Percentiles rank a stretch among this genome's conserved stretches.
These are phyloP conservation scores for Melanostoma mellinum DNA, from an alignment of 2,888 invertebrate genomes.

Conservation along the genomic window DNA sequence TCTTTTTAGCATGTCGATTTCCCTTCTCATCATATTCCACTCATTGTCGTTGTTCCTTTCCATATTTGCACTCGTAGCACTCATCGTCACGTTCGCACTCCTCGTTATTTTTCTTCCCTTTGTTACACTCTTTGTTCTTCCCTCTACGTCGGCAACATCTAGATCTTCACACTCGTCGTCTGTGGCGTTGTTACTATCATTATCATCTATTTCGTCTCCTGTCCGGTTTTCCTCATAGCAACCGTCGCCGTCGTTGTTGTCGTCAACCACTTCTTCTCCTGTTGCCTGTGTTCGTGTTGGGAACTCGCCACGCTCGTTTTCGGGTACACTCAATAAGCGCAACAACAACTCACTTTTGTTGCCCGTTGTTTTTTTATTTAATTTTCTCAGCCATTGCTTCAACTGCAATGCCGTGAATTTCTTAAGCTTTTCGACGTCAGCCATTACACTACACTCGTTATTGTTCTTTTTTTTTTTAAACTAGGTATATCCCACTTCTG, in stretches of 20 bases:
- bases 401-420: not conserved
- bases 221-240: no score
- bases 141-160: not conserved
- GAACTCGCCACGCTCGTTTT: slow-evolving; percentile 1
- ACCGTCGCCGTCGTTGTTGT: no score
- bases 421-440: not conserved
- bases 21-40: not conserved
- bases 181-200: not conserved
- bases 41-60: not conserved
- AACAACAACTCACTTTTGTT: slow-evolving; percentile 12
- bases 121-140: no score
- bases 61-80: not conserved
- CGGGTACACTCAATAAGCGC: not conserved
- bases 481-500: no score
- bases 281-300: no score
- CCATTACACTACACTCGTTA: no score
- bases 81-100: not conserved
- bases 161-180: not conserved
- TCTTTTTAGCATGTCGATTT: not conserved
- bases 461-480: no score
- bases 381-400: not conserved
- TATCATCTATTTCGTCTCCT: no score
- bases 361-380: not conserved
- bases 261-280: no score
- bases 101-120: not conserved